A percentile compares a stretch with the other conserved stretches of the same genome.
These are phyloP conservation scores for Dermatemys mawii DNA, from an alignment of 2,113 vertebrate species.

Conservation along the genomic window DNA sequence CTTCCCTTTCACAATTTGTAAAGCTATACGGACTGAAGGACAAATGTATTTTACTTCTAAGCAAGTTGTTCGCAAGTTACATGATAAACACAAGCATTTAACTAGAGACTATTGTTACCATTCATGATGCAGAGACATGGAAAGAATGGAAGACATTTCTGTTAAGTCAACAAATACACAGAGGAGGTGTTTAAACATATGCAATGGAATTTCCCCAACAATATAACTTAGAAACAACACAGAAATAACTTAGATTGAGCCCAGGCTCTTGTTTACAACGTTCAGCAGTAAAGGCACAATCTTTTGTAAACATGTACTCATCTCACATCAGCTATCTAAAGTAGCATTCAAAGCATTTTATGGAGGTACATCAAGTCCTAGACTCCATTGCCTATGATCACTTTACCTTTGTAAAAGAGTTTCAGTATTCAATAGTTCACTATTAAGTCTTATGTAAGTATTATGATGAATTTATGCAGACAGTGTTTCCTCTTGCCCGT, in stretches of 20 bases:
- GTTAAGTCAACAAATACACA: conserved; percentile 34
- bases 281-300: conserved; percentile 63
- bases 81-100: background rate
- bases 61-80: background rate
- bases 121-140: background rate
- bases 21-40: background rate
- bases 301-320: conserved; percentile 64
- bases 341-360: conserved; percentile 18
- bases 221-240: background rate
- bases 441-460: background rate
- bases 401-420: conserved; percentile 7
- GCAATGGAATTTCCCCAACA: conserved; percentile 58
- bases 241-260: conserved; percentile 58
- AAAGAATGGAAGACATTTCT: conserved; percentile 3
- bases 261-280: conserved; percentile 61
- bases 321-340: conserved; percentile 47
- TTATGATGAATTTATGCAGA: conserved; percentile 3
- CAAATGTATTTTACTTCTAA: background rate
- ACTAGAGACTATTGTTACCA: background rate
- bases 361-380: conserved; percentile 21
- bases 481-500: conserved; percentile 1
- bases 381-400: background rate
- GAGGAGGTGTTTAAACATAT: conserved; percentile 22
- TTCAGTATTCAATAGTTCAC: background rate
- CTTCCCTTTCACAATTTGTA: conserved; percentile 8